A percentile compares a stretch with the other conserved stretches of the same genome.
These are phyloP conservation scores for Trachymyrmex cornetzi DNA, from an alignment of 1,140 invertebrate species.

Conservation along the genomic window DNA sequence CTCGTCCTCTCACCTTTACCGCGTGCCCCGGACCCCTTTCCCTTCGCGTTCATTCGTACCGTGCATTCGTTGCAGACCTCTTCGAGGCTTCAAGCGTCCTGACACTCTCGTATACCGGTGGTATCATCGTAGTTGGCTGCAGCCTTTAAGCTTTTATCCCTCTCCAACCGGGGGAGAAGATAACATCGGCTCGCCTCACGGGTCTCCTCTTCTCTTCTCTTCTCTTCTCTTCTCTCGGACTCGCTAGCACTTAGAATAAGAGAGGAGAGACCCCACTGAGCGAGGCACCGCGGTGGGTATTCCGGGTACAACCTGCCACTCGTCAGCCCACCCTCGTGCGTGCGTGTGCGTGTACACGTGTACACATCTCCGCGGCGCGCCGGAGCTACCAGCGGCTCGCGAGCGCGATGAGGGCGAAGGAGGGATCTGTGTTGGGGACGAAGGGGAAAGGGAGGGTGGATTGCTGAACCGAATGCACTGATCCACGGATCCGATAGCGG, in stretches of 20 bases:
- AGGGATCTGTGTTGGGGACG: neutral
- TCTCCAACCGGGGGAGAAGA: slow-evolving; percentile 74
- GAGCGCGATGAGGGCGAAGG: slow-evolving; percentile 26
- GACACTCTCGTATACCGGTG: slow-evolving; percentile 79
- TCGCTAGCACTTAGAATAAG: slow-evolving; percentile 80
- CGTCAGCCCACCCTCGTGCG: slow-evolving; percentile 83
- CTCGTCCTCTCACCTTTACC: slow-evolving; percentile 34
- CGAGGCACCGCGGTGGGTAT: slow-evolving; percentile 83
- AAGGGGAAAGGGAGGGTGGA: neutral
- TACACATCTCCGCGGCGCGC: slow-evolving; percentile 7
- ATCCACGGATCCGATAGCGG: slow-evolving; percentile 71
- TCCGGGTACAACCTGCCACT: slow-evolving; percentile 85
- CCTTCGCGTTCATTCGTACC: slow-evolving; percentile 66
- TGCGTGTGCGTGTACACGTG: slow-evolving; percentile 56
- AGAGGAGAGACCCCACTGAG: slow-evolving; percentile 82
- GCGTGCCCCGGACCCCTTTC: slow-evolving; percentile 27
- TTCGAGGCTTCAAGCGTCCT: slow-evolving; percentile 74
- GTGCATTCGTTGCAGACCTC: slow-evolving; percentile 70
- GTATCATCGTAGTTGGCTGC: slow-evolving; percentile 82
- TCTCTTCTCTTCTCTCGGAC: slow-evolving; percentile 25
- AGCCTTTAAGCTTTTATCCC: slow-evolving; percentile 81
- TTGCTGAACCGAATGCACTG: slow-evolving; percentile 65
- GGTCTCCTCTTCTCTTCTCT: slow-evolving; percentile 70
- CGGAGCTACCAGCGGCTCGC: slow-evolving; percentile 43
- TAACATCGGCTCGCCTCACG: slow-evolving; percentile 76